Evolutionary conservation across 2,113 vertebrate genomes (phyloP).

Genomic region (Ancistrus triradiatus): DNA sequence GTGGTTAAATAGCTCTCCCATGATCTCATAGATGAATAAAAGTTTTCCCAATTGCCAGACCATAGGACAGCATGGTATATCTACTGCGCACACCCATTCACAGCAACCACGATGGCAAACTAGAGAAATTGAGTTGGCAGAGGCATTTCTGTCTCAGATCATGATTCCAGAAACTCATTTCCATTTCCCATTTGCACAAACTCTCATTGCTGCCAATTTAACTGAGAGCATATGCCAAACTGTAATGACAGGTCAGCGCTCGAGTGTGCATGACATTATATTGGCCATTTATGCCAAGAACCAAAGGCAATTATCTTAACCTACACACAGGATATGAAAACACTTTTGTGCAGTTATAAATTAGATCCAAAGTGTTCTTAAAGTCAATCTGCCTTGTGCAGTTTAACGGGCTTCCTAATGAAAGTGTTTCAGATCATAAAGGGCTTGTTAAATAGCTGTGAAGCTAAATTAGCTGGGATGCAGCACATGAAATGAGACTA

Average conservation of each 20-base stretch:
- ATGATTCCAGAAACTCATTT: constrained; percentile 5
- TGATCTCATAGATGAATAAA: too few species aligned
- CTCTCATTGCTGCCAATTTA: constrained; percentile 16
- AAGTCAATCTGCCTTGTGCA: neutral
- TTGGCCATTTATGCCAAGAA: constrained; percentile 22
- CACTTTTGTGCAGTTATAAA: neutral
- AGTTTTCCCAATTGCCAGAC: too few species aligned
- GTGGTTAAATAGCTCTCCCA: too few species aligned
- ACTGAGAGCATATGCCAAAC: constrained; percentile 20
- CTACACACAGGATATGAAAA: neutral
- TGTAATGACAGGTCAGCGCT: constrained; percentile 26
- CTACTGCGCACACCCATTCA: neutral
- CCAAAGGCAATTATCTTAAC: constrained; percentile 20
- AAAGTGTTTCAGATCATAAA: constrained; percentile 1
- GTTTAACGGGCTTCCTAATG: neutral
- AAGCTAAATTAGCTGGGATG: neutral
- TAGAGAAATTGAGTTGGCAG: constrained; percentile 13
- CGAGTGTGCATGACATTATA: constrained; percentile 22
- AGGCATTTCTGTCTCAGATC: constrained; percentile 3
- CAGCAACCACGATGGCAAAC: neutral
- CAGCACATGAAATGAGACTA: neutral
- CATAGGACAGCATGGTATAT: too few species aligned
- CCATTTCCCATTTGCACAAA: constrained; percentile 4
- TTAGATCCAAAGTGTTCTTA: neutral
- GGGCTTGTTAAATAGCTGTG: neutral